Conservation (phyloP, 2,797 vertebrate species). For the Syndactyla subalaris region DNA sequence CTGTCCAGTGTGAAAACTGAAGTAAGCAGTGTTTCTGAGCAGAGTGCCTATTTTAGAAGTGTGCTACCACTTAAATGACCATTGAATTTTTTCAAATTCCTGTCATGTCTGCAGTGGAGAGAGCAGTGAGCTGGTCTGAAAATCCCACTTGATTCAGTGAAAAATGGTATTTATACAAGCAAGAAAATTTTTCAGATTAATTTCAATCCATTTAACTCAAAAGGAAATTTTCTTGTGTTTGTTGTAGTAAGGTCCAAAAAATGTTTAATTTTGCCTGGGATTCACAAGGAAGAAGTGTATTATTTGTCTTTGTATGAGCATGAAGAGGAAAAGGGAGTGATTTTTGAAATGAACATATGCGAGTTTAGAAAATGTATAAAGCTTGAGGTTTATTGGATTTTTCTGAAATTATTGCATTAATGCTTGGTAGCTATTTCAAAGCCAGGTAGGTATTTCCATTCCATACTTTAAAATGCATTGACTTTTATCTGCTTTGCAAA, state of each 20-base stretch:
- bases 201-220: constrained; percentile 7
- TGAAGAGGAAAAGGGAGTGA: background rate
- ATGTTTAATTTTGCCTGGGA: background rate
- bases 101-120: constrained; percentile 7
- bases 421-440: background rate
- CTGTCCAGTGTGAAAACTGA: background rate
- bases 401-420: background rate
- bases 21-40: background rate
- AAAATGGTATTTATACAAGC: constrained; percentile 10
- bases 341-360: background rate
- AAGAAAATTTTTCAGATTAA: constrained; percentile 10
- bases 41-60: background rate
- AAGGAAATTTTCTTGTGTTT: background rate
- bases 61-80: background rate
- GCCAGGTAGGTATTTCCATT: background rate
- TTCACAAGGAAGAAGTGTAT: background rate
- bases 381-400: background rate
- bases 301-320: background rate
- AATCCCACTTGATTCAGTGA: constrained; percentile 1
- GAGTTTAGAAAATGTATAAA: background rate
- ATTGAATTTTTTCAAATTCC: constrained; percentile 6
- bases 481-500: background rate
- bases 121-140: constrained; percentile 10
- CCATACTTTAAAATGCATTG: background rate
- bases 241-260: background rate